Evolutionary conservation across 2,797 vertebrate species (phyloP).

Genomic region (Dendrocincla tyrannina): DNA sequence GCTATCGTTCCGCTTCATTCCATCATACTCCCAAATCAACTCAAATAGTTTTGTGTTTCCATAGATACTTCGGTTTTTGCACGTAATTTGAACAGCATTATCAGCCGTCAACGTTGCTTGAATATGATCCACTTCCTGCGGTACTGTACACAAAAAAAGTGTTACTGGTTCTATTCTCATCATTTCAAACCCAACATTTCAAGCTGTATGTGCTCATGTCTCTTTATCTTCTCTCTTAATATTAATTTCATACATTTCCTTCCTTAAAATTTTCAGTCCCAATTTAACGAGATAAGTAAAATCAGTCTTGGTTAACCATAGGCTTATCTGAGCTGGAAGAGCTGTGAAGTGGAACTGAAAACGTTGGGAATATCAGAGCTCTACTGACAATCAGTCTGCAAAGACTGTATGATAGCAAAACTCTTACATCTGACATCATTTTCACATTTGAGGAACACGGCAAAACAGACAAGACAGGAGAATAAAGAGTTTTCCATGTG

Average conservation of each 20-base stretch:
- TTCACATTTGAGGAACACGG: not conserved
- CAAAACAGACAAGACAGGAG: not conserved
- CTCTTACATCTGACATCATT: not conserved
- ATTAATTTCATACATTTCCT: not conserved
- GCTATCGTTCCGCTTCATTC: rapidly evolving
- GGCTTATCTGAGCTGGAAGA: not conserved
- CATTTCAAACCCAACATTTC: not conserved
- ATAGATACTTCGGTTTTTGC: not conserved
- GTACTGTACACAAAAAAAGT: constrained; percentile 15
- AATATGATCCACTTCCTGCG: rapidly evolving
- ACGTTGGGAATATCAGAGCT: not conserved
- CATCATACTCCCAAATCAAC: not conserved
- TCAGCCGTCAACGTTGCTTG: not conserved
- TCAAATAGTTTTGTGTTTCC: rapidly evolving
- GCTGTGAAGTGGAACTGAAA: not conserved
- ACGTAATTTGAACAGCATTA: not conserved
- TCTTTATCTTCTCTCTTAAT: not conserved
- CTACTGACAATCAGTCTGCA: not conserved
- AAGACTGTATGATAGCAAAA: not conserved
- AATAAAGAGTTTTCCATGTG: not conserved
- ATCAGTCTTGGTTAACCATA: not conserved
- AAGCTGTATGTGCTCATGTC: not conserved
- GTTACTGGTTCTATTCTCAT: not conserved
- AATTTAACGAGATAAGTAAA: not conserved
- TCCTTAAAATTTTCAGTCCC: not conserved